Percentiles rank a stretch among this genome's conserved stretches.
phyloP scores from a whole-genome alignment of 1,140 invertebrate genomes.

The Trachymyrmex septentrionalis region DNA sequence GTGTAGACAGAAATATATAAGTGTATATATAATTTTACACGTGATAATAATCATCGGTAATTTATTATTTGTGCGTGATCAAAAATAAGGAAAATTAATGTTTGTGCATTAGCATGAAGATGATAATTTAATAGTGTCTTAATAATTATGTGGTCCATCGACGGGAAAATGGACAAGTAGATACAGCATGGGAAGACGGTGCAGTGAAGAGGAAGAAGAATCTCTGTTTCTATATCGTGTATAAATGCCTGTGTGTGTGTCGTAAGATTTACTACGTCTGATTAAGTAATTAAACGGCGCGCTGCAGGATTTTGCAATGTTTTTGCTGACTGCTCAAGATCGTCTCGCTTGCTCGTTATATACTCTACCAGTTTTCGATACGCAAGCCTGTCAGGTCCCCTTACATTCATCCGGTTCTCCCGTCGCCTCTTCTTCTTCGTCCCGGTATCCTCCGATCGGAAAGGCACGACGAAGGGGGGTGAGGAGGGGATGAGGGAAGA shows the following conservation, averaged over 20 bases:
- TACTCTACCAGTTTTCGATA: conserved; percentile 74
- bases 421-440: conserved; percentile 64
- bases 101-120: background rate
- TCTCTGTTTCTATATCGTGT: conserved; percentile 67
- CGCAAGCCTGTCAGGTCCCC: conserved; percentile 66
- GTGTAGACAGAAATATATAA: background rate
- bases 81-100: background rate
- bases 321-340: conserved; percentile 73
- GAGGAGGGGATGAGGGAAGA: conserved; percentile 56
- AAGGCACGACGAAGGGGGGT: background rate
- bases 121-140: conserved; percentile 19
- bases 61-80: conserved; percentile 8
- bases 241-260: conserved; percentile 80
- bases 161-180: background rate
- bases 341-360: conserved; percentile 78
- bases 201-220: conserved; percentile 13
- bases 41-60: background rate
- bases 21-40: background rate
- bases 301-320: conserved; percentile 69
- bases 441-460: conserved; percentile 55
- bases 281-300: conserved; percentile 84
- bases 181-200: background rate
- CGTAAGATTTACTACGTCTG: conserved; percentile 85
- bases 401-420: conserved; percentile 46
- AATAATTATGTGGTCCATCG: background rate